A percentile compares a stretch with the other conserved stretches of the same genome.
Evolutionary conservation across 2,797 vertebrate species (phyloP).

Genomic region (Choloepus didactylus): DNA sequence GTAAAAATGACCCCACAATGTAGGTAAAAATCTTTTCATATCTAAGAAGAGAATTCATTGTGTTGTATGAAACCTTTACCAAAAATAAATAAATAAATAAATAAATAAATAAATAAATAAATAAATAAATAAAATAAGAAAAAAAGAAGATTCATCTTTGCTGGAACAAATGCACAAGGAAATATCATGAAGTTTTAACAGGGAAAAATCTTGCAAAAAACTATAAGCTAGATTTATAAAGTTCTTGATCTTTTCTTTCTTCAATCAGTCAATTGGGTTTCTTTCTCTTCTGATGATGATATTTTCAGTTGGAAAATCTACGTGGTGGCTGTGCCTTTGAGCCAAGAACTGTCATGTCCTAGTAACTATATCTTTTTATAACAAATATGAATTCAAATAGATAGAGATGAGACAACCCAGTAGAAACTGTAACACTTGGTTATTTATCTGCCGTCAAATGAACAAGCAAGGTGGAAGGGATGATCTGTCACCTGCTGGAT

Average conservation of each 20-base stretch:
- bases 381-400: slow-evolving; percentile 66
- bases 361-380: slow-evolving; percentile 61
- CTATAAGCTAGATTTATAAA: not conserved
- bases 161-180: slow-evolving; percentile 14
- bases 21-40: not conserved
- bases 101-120: no score
- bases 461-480: not conserved
- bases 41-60: slow-evolving; percentile 37
- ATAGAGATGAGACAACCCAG: slow-evolving; percentile 25
- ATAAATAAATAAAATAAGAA: no score
- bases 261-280: slow-evolving; percentile 9
- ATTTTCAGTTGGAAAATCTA: slow-evolving; percentile 70
- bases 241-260: slow-evolving; percentile 48
- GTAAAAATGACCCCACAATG: slow-evolving; percentile 30
- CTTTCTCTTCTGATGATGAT: slow-evolving; percentile 50
- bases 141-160: not conserved
- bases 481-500: not conserved
- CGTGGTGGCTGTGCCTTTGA: slow-evolving; percentile 59
- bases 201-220: slow-evolving; percentile 38
- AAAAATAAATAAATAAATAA: not conserved
- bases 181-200: not conserved
- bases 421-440: slow-evolving; percentile 10
- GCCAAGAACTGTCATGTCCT: slow-evolving; percentile 64
- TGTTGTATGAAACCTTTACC: not conserved
- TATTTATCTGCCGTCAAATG: slow-evolving; percentile 52